These are phyloP conservation scores for Gadus macrocephalus DNA, from an alignment of 2,113 vertebrate species.

Conservation along the genomic window DNA sequence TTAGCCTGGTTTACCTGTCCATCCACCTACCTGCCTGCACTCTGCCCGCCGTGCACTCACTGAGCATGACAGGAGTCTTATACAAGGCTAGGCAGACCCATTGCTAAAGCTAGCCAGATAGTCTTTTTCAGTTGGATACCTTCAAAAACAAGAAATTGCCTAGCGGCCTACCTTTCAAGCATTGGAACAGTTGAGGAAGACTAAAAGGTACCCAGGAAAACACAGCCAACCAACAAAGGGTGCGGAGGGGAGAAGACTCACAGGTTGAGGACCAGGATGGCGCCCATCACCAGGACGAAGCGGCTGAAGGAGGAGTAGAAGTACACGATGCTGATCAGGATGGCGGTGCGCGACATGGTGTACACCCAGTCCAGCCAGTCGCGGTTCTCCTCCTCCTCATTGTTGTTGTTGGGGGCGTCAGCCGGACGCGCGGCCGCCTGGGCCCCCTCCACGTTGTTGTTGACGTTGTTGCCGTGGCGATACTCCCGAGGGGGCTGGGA, in stretches of 20 bases:
- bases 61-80: too few species aligned
- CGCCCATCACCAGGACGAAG: slow-evolving; percentile 94
- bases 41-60: too few species aligned
- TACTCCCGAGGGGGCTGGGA: slow-evolving; percentile 77
- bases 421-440: slow-evolving; percentile 81
- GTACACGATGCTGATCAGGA: slow-evolving; percentile 93
- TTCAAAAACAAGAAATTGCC: too few species aligned
- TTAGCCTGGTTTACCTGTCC: too few species aligned
- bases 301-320: slow-evolving; percentile 97
- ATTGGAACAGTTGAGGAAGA: too few species aligned
- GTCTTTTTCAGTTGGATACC: too few species aligned
- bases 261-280: slow-evolving; percentile 95
- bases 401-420: slow-evolving; percentile 85
- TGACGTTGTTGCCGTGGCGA: slow-evolving; percentile 17
- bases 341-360: slow-evolving; percentile 83
- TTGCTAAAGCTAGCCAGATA: too few species aligned
- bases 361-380: slow-evolving; percentile 99
- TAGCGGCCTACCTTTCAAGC: too few species aligned
- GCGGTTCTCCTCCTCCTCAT: slow-evolving; percentile 91
- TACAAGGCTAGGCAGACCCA: too few species aligned
- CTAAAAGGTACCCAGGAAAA: neutral
- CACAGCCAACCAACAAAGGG: neutral
- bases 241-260: slow-evolving; percentile 68
- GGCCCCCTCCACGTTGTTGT: slow-evolving; percentile 59
- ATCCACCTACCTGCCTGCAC: too few species aligned